Conservation (phyloP, 2,113 vertebrate genomes). For the Calonectris borealis region DNA sequence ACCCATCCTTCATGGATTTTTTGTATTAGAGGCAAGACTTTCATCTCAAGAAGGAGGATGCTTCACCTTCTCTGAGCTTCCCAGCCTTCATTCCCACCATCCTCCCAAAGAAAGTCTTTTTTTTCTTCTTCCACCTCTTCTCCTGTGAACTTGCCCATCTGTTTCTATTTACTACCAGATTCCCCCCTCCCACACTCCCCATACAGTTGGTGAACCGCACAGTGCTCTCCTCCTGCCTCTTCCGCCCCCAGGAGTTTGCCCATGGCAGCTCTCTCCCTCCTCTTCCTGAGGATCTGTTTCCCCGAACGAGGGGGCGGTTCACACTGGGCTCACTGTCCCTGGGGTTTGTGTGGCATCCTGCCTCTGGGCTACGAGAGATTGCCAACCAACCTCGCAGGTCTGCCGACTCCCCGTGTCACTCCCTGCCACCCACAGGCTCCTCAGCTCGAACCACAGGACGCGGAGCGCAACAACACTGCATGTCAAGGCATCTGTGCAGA, state of each 20-base stretch:
- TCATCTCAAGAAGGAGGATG: background rate
- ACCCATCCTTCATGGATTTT: background rate
- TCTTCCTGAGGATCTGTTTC: background rate
- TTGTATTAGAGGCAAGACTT: background rate
- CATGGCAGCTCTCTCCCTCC: background rate
- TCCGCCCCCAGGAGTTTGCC: background rate
- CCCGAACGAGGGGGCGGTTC: accelerated
- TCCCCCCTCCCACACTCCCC: background rate
- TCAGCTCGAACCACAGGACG: accelerated
- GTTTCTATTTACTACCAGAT: slow-evolving; percentile 21
- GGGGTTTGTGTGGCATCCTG: background rate
- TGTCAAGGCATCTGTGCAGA: accelerated
- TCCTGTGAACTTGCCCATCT: background rate
- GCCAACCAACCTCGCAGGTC: background rate
- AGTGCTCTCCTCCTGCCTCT: background rate
- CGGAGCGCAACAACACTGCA: accelerated
- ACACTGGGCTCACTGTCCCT: background rate
- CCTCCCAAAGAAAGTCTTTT: background rate
- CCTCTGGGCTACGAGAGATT: background rate
- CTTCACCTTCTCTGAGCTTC: background rate
- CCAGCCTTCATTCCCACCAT: background rate
- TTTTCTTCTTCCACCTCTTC: background rate
- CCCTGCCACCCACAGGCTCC: background rate
- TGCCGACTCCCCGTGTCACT: accelerated
- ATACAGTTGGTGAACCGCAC: background rate